Conservation (phyloP, 2,797 vertebrate genomes). For the Zalophus californianus region DNA sequence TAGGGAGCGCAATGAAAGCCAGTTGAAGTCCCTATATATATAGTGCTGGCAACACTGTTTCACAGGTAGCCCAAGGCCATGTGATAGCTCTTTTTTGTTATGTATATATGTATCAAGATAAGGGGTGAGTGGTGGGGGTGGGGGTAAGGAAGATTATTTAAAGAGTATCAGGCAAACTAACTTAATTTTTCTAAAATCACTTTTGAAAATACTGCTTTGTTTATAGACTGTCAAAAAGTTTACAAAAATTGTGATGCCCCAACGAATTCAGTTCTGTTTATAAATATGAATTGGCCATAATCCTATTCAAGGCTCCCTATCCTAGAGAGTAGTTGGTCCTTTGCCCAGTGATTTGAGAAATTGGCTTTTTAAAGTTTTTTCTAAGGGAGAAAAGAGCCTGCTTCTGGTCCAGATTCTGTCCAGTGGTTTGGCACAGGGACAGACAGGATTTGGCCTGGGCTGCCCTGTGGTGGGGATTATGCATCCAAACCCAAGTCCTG, state of each 20-base stretch:
- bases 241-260: neutral
- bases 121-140: neutral
- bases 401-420: neutral
- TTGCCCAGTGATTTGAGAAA: conserved; percentile 61
- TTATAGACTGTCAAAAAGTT: conserved; percentile 10
- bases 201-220: conserved; percentile 42
- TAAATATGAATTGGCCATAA: conserved; percentile 12
- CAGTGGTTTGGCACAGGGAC: neutral
- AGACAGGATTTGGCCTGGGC: neutral
- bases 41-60: neutral
- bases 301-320: neutral
- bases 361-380: conserved; percentile 34
- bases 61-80: neutral
- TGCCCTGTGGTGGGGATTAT: neutral
- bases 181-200: conserved; percentile 15
- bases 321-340: conserved; percentile 54
- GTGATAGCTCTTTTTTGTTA: neutral
- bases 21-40: neutral
- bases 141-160: neutral
- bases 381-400: neutral
- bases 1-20: neutral
- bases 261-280: conserved; percentile 20
- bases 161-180: neutral
- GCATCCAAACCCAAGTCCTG: neutral
- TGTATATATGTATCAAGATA: neutral